Evolutionary conservation across 2,888 invertebrate genomes (phyloP).

Genomic region (Cephus nigrinus): DNA sequence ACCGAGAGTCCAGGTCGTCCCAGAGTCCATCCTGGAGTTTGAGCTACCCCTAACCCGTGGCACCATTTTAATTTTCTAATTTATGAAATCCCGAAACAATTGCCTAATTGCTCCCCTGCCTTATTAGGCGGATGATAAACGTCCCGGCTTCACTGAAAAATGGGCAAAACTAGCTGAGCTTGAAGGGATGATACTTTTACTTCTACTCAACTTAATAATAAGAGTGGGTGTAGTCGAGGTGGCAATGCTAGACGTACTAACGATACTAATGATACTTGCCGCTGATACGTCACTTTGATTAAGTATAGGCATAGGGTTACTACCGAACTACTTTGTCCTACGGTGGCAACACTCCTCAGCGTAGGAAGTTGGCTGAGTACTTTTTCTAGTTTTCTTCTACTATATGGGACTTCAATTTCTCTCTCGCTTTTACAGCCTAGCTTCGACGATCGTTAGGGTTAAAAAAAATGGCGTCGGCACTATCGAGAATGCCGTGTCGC

Average conservation of each 20-base stretch:
- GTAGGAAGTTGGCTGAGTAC: background rate
- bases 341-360: background rate
- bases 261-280: background rate
- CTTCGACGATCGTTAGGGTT: background rate
- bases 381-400: background rate
- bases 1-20: background rate
- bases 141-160: background rate
- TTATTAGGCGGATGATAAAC: background rate
- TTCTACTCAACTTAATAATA: background rate
- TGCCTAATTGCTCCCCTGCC: background rate
- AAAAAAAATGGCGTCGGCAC: background rate
- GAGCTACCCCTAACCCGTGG: constrained; percentile 85
- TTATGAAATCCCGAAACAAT: constrained; percentile 3
- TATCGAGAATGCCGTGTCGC: constrained; percentile 2
- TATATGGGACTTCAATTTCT: background rate
- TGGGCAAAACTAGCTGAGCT: background rate
- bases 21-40: background rate
- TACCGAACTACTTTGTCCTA: background rate
- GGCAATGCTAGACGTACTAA: background rate
- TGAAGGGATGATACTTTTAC: background rate
- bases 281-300: background rate
- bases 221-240: background rate
- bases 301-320: background rate
- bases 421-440: background rate
- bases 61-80: constrained; percentile 73